Base-by-base conservation (phyloP, 2,113 vertebrate genomes). In the Protobothrops flavoviridis region DNA sequence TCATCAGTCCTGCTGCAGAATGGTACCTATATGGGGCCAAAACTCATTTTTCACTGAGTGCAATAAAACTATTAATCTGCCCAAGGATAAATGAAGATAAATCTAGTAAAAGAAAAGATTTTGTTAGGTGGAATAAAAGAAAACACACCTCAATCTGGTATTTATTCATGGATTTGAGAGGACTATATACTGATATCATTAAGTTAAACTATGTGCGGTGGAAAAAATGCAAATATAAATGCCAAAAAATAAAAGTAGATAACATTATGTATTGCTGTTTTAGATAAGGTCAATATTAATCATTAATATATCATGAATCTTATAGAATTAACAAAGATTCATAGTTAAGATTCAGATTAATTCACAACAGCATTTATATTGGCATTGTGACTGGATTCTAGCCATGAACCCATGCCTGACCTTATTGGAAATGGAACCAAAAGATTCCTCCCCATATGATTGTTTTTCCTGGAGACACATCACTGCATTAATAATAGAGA, bases 381-480 rank as follows among this genome's bases (percentile, higher is more conserved):
- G 93, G 90, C 93, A 92, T 89, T 57, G 89, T 93, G 92, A 92
- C 95, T 90, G 94, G 88, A 95, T 97, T 96, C 91, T 94, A 96
- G 45, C 91, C 88, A 64, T 90, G 94, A 93, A 95, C 90, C 64
- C 90, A 95, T 92, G 11, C 90, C 90, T 94, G 95, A 50, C 92
- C 93, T 92, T 53, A 95, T 93, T 88, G 95, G 94, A 93, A 95
- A 69, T 64, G 45, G 6, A 91, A 94, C 53, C 94, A 94, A 56
- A 95, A 55, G 29, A 93, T 9, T 94, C 95, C 95, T 95, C 92
- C 92, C 93, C 96, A 94, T 95, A 39, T 88, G 87, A 94, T 95
- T 96, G 96, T 96, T 96, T 96, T 96, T 95, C 88, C 93, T 97
- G 96, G 96, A 94, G 48, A 94, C 4, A 0, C 92, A 93, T 90